phyloP scores from a whole-genome alignment of 2,797 vertebrate species.

The Pangasius djambal region DNA sequence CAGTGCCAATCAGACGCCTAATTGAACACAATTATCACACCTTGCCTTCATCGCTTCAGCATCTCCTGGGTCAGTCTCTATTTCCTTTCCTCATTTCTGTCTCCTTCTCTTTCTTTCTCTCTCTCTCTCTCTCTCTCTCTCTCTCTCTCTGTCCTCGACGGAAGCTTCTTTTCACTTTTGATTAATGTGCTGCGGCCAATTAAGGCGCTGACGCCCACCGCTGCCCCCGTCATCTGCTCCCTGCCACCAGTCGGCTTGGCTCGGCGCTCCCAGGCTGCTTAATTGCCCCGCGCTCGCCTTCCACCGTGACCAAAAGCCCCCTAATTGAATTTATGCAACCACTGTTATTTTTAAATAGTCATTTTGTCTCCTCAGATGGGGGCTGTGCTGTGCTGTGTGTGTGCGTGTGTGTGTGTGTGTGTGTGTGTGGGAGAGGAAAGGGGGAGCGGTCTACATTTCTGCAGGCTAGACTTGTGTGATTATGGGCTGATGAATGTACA shows the following conservation, averaged over 20 bases:
- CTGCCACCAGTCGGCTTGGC: conserved; percentile 83
- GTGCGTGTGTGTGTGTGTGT: conserved; percentile 64
- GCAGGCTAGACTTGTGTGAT: conserved; percentile 28
- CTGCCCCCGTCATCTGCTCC: conserved; percentile 95
- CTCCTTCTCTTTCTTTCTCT: conserved; percentile 33
- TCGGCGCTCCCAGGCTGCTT: conserved; percentile 83
- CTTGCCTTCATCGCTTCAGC: conserved; percentile 51
- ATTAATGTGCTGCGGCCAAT: conserved; percentile 89
- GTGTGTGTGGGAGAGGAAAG: conserved; percentile 45
- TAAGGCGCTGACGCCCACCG: conserved; percentile 91
- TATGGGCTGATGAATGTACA: conserved; percentile 30
- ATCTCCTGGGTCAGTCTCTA: conserved; percentile 47
- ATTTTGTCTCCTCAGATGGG: conserved; percentile 87
- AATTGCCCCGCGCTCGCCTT: conserved; percentile 84
- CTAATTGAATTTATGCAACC: conserved; percentile 99
- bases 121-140: conserved; percentile 64
- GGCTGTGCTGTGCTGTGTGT: conserved; percentile 69
- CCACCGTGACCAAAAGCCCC: conserved; percentile 92
- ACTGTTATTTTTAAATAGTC: conserved; percentile 99
- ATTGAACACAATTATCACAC: conserved; percentile 85
- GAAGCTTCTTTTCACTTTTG: conserved; percentile 82
- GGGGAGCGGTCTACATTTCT: neutral
- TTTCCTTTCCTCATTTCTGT: conserved; percentile 63
- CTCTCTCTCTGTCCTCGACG: conserved; percentile 58
- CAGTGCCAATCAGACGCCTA: conserved; percentile 88